Evolutionary conservation across 2,797 vertebrate species (phyloP), one percentile per base, ranked within the genome.

Genomic region (Arremon aurantiirostris): DNA sequence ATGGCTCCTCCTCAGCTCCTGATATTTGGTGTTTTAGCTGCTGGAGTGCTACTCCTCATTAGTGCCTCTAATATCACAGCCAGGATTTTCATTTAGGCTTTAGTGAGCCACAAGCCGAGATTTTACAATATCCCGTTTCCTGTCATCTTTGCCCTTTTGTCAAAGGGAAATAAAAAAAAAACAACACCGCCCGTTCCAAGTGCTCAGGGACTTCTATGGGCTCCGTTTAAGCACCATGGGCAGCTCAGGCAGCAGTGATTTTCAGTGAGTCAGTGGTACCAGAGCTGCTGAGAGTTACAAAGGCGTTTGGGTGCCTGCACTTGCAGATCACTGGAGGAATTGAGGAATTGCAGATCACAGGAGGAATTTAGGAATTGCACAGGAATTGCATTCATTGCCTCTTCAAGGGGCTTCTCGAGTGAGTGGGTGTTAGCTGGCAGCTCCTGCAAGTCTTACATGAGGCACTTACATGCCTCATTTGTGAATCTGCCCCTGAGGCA

Each of bases 391-490:
- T n/a, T 42, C 61, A 6, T 28, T 50, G 72, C 60, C 60, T 94
- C 79, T 63, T 55, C 32, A 3, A 87, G 70, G 81, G 59, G 12
- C 66, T 91, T 59, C 83, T 59, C 35, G 0, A 89, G 79, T 6
- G 47, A 82, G 86, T 76, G 47, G 91, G 81, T 93, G 81, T 91
- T 47, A 73, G 81, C 78, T 90, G 89, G 70, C 94, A 84, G 78
- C 83, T 92, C 63, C 68, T 34, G 39, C 66, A n/a, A 55, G 42
- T 12, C 66, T 66, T 41, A 41, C 76, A 18, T 0, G 0, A 79
- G 63, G 70, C 78, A n/a, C 71, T 89, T 92, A 52, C 49, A 79
- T 60, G 94, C 83, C 85, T 72, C 63, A 26, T 89, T 96, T 92
- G 77, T 84, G 59, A 76, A 79, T 56, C 52, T 86, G 81, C 84